Evolutionary conservation across 2,888 invertebrate species (phyloP), one percentile per base, ranked within the genome.

Genomic region (Microplitis deprimator): DNA sequence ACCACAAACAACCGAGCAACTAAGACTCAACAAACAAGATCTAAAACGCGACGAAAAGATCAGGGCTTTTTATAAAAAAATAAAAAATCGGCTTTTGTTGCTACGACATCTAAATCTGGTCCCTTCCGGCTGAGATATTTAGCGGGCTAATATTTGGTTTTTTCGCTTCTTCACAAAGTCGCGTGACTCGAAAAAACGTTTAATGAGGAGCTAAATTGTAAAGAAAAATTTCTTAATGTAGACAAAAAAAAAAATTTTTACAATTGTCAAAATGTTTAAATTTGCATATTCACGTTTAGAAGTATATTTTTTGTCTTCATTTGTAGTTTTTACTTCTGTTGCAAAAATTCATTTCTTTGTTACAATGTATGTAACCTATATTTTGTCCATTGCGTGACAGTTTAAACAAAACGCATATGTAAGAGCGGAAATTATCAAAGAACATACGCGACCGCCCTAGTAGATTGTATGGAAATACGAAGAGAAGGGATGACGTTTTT

Each of bases 101-200:
- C 76, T 69, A 73, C 79, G 79, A 82, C 79, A 77, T 82, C 81
- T 82, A 81, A 82, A 81, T 82, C 81, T 74, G 75, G 68, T 79
- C 67, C 73, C 78, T 79, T 80, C 79, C 79, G 79, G 79, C 79
- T 77, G 62, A 76, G 50, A 72, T 50, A 76, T 29, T 29, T 29
- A 29, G 29, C 29, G 29, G 29, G 29, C 29, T 61, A 50, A 60
- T 76, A 38, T 39, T 65, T 67, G 40, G 60, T 67, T 59, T 71
- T 50, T 8, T 50, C 10, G 50, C 50, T 50, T 50, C 50, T 50
- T 50, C 13, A 13, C 50, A 10, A 50, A 8, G 13, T 50, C 50
- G 50, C 50, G 50, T 50, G 50, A 50, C 50, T 50, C 13, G 8
- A 50, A 50, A 50, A 10, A 13, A 6, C 13, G 5, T 50, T 50